phyloP scores from a whole-genome alignment of 1,140 invertebrate genomes.

The Polyergus mexicanus region DNA sequence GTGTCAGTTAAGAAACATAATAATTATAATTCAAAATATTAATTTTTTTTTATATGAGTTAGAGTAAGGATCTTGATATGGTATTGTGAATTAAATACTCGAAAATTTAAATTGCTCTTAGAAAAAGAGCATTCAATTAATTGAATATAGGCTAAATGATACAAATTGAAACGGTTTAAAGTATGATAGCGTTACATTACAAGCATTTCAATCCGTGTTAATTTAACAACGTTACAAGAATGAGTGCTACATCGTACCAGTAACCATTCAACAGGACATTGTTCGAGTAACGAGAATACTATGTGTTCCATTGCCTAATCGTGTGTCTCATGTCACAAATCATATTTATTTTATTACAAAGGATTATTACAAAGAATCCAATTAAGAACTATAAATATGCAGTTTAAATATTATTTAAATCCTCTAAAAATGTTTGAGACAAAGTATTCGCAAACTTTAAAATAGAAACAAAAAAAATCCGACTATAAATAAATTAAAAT shows the following conservation, averaged over 20 bases:
- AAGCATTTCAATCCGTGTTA: background rate
- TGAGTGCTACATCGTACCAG: background rate
- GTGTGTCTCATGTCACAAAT: background rate
- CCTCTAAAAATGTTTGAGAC: background rate
- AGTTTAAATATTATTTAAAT: background rate
- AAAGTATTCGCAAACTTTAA: background rate
- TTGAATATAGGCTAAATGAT: background rate
- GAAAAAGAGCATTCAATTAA: background rate
- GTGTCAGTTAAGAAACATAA: background rate
- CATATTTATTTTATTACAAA: conserved; percentile 9
- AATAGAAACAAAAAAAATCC: background rate
- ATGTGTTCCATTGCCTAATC: background rate
- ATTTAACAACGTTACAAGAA: background rate
- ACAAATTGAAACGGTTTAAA: background rate
- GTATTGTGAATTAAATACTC: background rate
- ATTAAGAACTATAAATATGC: background rate
- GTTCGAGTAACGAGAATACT: background rate
- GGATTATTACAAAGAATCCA: background rate
- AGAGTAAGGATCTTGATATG: background rate
- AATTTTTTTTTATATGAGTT: background rate
- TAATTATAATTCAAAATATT: background rate
- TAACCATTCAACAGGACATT: background rate
- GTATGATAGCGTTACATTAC: conserved; percentile 3
- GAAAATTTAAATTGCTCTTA: background rate
- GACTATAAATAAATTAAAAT: background rate